Percentiles rank a stretch among this genome's conserved stretches.
Evolutionary conservation across 2,888 invertebrate species (phyloP).

Genomic region (Acrobasis consociella): DNA sequence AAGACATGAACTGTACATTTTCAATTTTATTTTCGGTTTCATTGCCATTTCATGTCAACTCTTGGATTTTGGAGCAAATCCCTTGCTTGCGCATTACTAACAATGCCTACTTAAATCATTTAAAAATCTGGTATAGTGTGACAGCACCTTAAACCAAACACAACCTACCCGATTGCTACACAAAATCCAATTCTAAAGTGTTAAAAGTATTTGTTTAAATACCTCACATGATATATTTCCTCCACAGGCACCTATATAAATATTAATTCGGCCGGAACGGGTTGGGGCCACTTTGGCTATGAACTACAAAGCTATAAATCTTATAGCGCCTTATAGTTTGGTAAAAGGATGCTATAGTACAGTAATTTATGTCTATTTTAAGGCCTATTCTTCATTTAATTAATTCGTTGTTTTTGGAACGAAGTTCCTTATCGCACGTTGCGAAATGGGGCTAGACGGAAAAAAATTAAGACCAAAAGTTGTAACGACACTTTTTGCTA

Average conservation of each 20-base stretch:
- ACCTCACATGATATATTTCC: conserved; percentile 44
- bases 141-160: not conserved
- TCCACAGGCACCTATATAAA: conserved; percentile 52
- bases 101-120: too few species aligned
- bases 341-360: conserved; percentile 2
- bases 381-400: conserved; percentile 4
- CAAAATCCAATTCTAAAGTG: conserved; percentile 25
- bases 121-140: too few species aligned
- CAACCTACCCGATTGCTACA: conserved; percentile 10
- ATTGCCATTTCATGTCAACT: too few species aligned
- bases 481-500: too few species aligned
- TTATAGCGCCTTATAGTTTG: conserved; percentile 5
- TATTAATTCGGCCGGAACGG: conserved; percentile 54
- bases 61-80: too few species aligned
- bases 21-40: too few species aligned
- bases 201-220: conserved; percentile 45
- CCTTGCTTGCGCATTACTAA: too few species aligned
- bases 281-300: conserved; percentile 11
- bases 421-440: too few species aligned
- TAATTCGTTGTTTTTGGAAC: too few species aligned
- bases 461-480: too few species aligned
- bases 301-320: conserved; percentile 20
- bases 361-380: conserved; percentile 4
- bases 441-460: too few species aligned
- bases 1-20: too few species aligned